Evolutionary conservation across 2,888 invertebrate species (phyloP).

Genomic region (Leptopterna dolabrata): DNA sequence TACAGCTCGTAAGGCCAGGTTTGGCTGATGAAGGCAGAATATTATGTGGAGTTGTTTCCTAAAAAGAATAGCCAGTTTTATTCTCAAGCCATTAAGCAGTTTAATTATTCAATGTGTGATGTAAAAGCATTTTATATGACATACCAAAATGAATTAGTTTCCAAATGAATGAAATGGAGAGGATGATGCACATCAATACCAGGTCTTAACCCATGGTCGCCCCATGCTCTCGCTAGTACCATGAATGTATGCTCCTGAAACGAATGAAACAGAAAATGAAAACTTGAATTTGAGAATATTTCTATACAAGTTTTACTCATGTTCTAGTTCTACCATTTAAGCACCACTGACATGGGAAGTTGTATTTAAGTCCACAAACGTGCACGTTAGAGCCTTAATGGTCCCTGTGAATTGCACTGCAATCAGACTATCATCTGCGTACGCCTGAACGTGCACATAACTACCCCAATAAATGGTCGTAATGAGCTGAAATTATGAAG

Average conservation of each 20-base stretch:
- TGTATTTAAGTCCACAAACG: no score
- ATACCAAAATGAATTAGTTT: slow-evolving; percentile 35
- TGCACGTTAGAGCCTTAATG: no score
- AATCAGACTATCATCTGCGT: no score
- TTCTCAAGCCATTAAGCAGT: neutral
- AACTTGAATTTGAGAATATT: no score
- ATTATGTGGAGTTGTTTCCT: slow-evolving; percentile 8
- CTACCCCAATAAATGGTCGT: no score
- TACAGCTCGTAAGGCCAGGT: neutral
- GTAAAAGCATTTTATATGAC: neutral
- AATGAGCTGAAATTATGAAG: no score
- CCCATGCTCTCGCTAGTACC: slow-evolving; percentile 22
- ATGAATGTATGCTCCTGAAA: neutral
- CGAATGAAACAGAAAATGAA: neutral
- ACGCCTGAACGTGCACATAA: no score
- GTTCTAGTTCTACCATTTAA: no score
- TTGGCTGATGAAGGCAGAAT: slow-evolving; percentile 40
- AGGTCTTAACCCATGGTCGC: slow-evolving; percentile 8
- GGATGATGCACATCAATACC: slow-evolving; percentile 46
- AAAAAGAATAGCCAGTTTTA: slow-evolving; percentile 5
- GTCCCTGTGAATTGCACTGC: no score
- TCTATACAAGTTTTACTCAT: no score
- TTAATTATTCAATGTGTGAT: neutral
- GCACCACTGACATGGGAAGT: no score
- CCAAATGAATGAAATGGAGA: slow-evolving; percentile 45